phyloP scores from a whole-genome alignment of 2,888 invertebrate genomes.

The Ptychoptera albimana region DNA sequence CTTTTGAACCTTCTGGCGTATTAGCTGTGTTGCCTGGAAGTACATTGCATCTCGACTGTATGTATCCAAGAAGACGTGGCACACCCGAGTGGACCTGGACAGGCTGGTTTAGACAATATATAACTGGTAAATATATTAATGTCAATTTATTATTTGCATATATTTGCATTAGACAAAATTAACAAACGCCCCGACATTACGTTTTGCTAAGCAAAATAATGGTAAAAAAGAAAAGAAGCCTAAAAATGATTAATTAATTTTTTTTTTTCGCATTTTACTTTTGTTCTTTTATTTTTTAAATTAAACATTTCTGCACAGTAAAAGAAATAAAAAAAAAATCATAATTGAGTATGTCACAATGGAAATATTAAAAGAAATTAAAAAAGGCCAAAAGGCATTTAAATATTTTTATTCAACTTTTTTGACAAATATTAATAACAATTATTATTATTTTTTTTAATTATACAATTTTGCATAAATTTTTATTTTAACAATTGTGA shows the following conservation, averaged over 20 bases:
- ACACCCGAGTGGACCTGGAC: slow-evolving; percentile 85
- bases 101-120: slow-evolving; percentile 59
- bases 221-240: no score
- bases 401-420: no score
- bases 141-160: slow-evolving; percentile 2
- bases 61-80: slow-evolving; percentile 56
- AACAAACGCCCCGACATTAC: not conserved
- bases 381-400: no score
- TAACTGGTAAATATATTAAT: slow-evolving; percentile 41
- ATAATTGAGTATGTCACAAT: no score
- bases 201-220: no score
- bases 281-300: not conserved
- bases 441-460: no score
- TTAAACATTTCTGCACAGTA: not conserved
- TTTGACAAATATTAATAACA: no score
- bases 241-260: no score
- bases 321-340: no score
- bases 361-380: no score
- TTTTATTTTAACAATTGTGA: not conserved
- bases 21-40: slow-evolving; percentile 65
- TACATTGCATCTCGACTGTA: slow-evolving; percentile 66
- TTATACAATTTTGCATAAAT: no score
- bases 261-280: no score
- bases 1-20: slow-evolving; percentile 63
- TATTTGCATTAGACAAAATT: slow-evolving; percentile 1